phyloP scores from a whole-genome alignment of 2,797 vertebrate genomes.

The Numenius phaeopus region DNA sequence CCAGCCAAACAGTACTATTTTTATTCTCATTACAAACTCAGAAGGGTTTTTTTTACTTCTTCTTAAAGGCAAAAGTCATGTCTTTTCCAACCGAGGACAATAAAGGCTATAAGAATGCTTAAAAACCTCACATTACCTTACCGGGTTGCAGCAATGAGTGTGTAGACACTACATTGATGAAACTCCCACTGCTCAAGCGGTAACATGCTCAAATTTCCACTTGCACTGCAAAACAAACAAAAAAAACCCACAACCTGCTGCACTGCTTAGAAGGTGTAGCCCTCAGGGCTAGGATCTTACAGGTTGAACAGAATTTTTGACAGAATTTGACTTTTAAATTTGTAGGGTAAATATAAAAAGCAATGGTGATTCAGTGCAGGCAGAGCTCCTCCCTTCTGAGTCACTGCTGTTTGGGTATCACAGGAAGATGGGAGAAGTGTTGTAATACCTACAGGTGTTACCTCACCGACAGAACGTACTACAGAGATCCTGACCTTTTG shows the following conservation, averaged over 20 bases:
- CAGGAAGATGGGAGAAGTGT: not conserved
- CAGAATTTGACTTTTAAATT: slow-evolving; percentile 32
- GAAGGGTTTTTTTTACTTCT: not conserved
- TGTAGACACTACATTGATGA: not conserved
- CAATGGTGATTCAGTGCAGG: not conserved
- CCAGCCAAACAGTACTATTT: slow-evolving; percentile 49
- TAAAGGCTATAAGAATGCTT: not conserved
- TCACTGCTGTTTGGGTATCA: not conserved
- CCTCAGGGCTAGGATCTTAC: not conserved
- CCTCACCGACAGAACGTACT: not conserved
- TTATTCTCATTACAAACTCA: slow-evolving; percentile 26
- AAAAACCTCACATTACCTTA: not conserved
- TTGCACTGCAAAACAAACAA: not conserved
- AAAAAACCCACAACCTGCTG: not conserved
- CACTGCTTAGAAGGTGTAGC: not conserved
- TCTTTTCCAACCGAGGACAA: slow-evolving; percentile 7
- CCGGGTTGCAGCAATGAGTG: not conserved
- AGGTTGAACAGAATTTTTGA: slow-evolving; percentile 15
- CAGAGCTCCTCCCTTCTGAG: slow-evolving; percentile 26
- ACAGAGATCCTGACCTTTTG: not conserved
- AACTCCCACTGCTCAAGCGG: not conserved
- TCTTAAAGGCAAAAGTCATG: slow-evolving; percentile 39
- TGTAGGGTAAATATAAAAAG: slow-evolving; percentile 11
- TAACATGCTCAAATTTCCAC: not conserved
- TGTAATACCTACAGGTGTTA: not conserved